A percentile compares a stretch with the other conserved stretches of the same genome.
Evolutionary conservation across 1,140 invertebrate species (phyloP).

Genomic region (Drosophila orena): DNA sequence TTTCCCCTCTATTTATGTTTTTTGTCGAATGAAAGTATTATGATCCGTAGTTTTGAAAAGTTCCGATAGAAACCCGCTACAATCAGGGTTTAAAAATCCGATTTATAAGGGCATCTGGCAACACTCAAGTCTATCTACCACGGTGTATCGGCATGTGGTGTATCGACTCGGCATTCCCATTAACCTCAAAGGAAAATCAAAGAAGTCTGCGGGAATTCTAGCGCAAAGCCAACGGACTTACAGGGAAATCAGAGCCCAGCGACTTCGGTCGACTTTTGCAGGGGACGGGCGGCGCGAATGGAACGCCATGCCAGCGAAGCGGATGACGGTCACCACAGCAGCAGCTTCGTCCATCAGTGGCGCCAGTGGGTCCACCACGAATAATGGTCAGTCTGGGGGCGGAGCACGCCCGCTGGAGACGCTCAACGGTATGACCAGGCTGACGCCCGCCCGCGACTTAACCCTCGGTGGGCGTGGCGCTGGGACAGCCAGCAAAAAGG

Average conservation of each 20-base stretch:
- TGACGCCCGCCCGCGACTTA: conserved; percentile 86
- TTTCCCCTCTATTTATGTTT: too few species aligned
- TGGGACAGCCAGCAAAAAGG: conserved; percentile 53
- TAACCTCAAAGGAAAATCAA: conserved; percentile 49
- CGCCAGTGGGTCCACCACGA: conserved; percentile 31
- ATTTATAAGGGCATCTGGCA: too few species aligned
- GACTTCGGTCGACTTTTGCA: not conserved
- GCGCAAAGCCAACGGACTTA: conserved; percentile 4
- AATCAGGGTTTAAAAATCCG: too few species aligned
- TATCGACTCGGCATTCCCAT: conserved; percentile 5
- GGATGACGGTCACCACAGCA: conserved; percentile 46
- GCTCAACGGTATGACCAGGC: conserved; percentile 57
- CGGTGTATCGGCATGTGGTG: conserved; percentile 27
- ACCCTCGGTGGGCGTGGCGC: conserved; percentile 85
- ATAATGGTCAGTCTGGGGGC: conserved; percentile 12
- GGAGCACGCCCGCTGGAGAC: conserved; percentile 23
- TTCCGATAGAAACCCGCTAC: too few species aligned
- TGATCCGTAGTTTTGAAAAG: too few species aligned
- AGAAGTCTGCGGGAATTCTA: not conserved
- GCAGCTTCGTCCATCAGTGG: conserved; percentile 33
- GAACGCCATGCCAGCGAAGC: conserved; percentile 65
- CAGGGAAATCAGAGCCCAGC: too few species aligned
- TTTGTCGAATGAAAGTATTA: too few species aligned
- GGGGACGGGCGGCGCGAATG: conserved; percentile 29
- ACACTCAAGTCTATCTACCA: not conserved